phyloP scores from a whole-genome alignment of 2,113 vertebrate genomes.

The Galbula dea region DNA sequence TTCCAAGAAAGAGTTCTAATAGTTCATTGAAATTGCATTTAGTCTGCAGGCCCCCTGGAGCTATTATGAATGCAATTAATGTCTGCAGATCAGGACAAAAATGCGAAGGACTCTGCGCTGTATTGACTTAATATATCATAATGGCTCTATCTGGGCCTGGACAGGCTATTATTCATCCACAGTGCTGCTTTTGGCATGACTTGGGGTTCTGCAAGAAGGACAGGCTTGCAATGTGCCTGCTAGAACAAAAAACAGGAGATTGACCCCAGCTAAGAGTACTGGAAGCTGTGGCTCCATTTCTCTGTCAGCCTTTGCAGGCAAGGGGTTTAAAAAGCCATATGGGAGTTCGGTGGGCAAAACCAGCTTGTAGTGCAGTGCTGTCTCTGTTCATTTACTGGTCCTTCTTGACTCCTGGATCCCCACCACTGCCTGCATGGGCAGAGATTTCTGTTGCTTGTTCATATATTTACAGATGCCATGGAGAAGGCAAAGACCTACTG shows the following conservation, averaged over 20 bases:
- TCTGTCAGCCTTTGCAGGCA: rapidly evolving
- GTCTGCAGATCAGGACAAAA: neutral
- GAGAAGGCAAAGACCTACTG: neutral
- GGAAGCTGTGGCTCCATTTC: neutral
- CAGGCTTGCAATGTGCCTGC: neutral
- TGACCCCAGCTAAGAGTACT: neutral
- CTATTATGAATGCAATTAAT: neutral
- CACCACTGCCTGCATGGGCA: neutral
- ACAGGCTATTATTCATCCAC: neutral
- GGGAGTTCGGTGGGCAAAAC: neutral
- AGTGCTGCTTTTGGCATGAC: neutral
- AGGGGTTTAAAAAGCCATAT: neutral
- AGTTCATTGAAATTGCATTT: neutral
- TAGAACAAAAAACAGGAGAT: no score
- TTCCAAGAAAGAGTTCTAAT: neutral
- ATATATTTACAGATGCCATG: rapidly evolving
- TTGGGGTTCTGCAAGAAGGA: neutral
- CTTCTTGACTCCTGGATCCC: neutral
- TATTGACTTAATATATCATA: neutral
- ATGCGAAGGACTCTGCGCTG: neutral
- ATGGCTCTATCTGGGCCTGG: neutral
- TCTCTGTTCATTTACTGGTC: neutral
- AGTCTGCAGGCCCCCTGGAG: neutral
- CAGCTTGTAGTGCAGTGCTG: rapidly evolving
- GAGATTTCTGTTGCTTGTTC: neutral